These are phyloP conservation scores for Gymnorhina tibicen DNA, from an alignment of 2,113 vertebrate genomes.

Conservation along the genomic window DNA sequence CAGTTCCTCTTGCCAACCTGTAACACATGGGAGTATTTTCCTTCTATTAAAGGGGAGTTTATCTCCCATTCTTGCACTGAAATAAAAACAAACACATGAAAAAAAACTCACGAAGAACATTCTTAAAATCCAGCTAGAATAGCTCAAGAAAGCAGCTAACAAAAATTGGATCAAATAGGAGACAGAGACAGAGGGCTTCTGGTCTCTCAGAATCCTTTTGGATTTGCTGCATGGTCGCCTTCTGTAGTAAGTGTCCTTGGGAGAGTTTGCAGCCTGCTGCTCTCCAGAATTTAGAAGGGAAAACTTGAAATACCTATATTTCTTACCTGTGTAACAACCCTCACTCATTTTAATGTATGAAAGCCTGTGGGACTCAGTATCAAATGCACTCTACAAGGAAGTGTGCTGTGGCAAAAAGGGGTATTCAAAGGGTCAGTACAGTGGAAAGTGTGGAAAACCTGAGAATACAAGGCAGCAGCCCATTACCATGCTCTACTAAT, in stretches of 20 bases:
- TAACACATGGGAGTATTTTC: neutral
- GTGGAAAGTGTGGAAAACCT: neutral
- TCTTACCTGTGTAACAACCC: neutral
- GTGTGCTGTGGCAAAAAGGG: neutral
- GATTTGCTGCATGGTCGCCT: neutral
- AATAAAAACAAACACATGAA: neutral
- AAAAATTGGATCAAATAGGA: neutral
- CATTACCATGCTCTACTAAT: neutral
- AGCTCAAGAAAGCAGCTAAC: neutral
- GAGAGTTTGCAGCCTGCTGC: neutral
- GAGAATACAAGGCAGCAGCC: neutral
- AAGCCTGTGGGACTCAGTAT: neutral
- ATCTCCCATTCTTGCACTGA: neutral
- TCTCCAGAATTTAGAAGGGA: neutral
- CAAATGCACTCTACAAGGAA: neutral
- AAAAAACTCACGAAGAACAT: neutral
- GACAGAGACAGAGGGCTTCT: neutral
- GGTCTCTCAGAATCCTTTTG: neutral
- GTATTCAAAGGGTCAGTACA: neutral
- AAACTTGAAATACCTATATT: neutral
- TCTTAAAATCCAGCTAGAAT: neutral
- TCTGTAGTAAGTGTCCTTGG: neutral
- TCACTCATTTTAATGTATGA: neutral
- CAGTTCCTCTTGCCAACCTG: neutral
- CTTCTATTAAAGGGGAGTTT: neutral